Base-by-base conservation (phyloP, 2,113 vertebrate genomes). In the Ptilorrhoa leucosticta region DNA sequence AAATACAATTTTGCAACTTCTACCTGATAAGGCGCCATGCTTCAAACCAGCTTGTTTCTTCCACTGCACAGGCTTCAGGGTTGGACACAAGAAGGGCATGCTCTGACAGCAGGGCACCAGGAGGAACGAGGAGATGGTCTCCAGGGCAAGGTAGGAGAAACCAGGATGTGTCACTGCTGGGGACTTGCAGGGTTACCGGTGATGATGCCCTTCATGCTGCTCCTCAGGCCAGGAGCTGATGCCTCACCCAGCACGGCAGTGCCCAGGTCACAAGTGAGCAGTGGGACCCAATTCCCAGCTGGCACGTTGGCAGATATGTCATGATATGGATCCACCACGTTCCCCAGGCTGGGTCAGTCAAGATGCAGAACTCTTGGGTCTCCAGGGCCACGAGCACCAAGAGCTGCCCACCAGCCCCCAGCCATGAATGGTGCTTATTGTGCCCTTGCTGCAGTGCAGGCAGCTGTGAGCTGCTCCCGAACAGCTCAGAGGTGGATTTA, bases 11-110 rank as follows among this genome's bases (percentile, higher is more conserved):
- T 78, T 69, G 17, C 39, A 68, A 64, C 19, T 83, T 45, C 37
- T 44, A 40, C n/a, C 6, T 10, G 1, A 12, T 20, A 37, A 0
- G 2, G 9, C n/a, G 28, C 63, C 2, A 0, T 14, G 11, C 57
- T 88, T 83, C 47, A 64, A 51, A 64, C 5, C 30, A 70, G 11
- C 10, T 89, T 78, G 20, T 61, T 75, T 66, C 26, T 39, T 66
- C 60, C 4, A 8, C 26, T 45, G 63, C 0, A 0, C 39, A 77
- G 37, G 45, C n/a, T 57, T 72, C 0, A 0, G 39, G 6, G 21
- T 1, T 28, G 60, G 48, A 30, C 50, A 37, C 26, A 54, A n/a
- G 30, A 61, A 27, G 42, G 57, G 22, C 44, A 53, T 57, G 20
- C 31, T 66, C 30, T 51, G 61, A 51, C 14, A 51, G 20, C 2